Evolutionary conservation across 1,140 invertebrate species (phyloP).

Genomic region (Pectinophora gossypiella): DNA sequence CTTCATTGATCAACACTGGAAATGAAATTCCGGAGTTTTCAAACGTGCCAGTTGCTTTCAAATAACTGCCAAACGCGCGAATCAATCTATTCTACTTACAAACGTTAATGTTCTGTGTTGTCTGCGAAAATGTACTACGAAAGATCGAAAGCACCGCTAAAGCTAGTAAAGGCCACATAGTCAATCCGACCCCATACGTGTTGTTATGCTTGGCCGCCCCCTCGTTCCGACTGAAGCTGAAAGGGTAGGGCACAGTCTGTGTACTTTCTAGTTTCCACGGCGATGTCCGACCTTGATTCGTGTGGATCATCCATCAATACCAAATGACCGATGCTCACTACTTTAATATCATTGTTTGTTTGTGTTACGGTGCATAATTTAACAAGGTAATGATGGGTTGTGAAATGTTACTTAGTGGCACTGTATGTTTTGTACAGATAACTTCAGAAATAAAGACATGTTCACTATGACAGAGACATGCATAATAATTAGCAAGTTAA

Average conservation of each 20-base stretch:
- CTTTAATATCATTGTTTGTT: constrained; percentile 6
- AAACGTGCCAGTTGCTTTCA: neutral
- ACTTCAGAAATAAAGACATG: no score
- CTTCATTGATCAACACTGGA: constrained; percentile 84
- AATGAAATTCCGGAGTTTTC: constrained; percentile 10
- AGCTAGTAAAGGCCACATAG: neutral
- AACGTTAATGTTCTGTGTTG: constrained; percentile 78
- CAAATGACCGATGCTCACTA: constrained; percentile 33
- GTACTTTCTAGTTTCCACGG: constrained; percentile 54
- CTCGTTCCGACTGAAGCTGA: constrained; percentile 2
- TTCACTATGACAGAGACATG: no score
- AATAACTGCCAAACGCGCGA: neutral
- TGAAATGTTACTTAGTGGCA: no score
- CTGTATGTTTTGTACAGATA: no score
- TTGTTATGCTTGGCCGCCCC: neutral
- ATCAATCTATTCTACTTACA: constrained; percentile 59
- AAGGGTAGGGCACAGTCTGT: constrained; percentile 26
- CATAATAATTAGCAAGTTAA: no score
- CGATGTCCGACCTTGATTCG: constrained; percentile 56
- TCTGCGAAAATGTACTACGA: constrained; percentile 53
- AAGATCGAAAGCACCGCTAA: constrained; percentile 19
- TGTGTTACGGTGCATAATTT: constrained; percentile 2
- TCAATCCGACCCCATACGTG: neutral
- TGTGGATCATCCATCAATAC: constrained; percentile 35
- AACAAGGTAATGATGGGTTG: neutral